These are phyloP conservation scores for Plutomurus gul DNA, from an alignment of 1,140 invertebrate species.

Conservation along the genomic window DNA sequence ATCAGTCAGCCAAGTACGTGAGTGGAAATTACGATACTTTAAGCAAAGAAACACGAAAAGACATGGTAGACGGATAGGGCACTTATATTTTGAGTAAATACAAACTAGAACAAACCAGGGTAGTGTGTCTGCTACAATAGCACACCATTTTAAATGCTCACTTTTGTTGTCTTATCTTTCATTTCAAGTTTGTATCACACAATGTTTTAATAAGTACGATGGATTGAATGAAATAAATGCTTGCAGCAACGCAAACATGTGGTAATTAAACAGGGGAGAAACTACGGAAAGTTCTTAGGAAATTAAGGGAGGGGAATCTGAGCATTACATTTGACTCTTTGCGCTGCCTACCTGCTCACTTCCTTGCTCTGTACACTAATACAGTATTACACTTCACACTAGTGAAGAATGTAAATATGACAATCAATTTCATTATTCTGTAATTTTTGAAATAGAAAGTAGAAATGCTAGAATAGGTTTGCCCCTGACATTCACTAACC, in stretches of 20 bases:
- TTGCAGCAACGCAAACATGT: not conserved
- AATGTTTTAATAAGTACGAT: not conserved
- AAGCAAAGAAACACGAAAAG: no score
- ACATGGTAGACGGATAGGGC: no score
- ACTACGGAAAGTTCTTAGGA: not conserved
- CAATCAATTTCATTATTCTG: no score
- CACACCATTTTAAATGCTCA: not conserved
- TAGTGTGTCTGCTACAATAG: not conserved
- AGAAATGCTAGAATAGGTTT: no score
- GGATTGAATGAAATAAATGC: slow-evolving; percentile 17
- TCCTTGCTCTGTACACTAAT: no score
- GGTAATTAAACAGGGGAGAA: not conserved
- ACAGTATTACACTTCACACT: no score
- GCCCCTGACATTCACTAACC: no score
- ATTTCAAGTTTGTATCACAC: not conserved
- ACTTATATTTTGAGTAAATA: slow-evolving; percentile 2
- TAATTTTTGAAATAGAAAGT: no score
- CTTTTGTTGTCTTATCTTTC: not conserved
- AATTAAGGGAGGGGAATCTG: not conserved
- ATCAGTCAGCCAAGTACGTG: not conserved
- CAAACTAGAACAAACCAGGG: slow-evolving; percentile 28
- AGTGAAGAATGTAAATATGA: no score
- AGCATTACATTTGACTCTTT: no score
- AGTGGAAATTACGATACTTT: not conserved
- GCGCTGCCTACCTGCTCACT: no score